Evolutionary conservation across 2,113 vertebrate genomes (phyloP).

Genomic region (Sylvietta virens): DNA sequence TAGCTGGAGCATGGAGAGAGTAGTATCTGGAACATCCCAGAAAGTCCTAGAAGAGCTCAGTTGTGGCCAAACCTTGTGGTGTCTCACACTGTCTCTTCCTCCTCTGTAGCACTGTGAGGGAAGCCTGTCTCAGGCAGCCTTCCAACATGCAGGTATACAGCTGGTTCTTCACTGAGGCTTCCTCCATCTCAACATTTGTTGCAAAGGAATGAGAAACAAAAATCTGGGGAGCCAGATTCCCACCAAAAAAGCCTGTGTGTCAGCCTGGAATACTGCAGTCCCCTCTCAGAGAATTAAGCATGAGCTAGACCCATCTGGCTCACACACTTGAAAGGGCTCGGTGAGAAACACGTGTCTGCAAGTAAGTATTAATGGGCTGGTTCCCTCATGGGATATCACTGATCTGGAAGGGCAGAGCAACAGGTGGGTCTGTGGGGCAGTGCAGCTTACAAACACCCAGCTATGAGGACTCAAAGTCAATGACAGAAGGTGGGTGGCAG

Average conservation of each 20-base stretch:
- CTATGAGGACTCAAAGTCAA: not conserved
- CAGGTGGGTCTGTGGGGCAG: not conserved
- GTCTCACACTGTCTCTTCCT: not conserved
- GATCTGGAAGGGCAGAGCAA: not conserved
- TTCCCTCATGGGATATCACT: not conserved
- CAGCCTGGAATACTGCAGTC: not conserved
- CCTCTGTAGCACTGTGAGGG: not conserved
- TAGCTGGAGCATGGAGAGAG: not conserved
- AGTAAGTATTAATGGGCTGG: too few relatives aligned
- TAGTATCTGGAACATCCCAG: not conserved
- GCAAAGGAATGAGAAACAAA: not conserved
- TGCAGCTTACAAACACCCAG: not conserved
- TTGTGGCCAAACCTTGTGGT: not conserved
- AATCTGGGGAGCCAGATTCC: not conserved
- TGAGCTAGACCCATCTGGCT: not conserved
- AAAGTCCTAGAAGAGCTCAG: not conserved
- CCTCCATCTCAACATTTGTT: not conserved
- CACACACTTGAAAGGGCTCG: not conserved
- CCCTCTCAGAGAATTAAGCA: not conserved
- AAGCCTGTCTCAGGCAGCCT: not conserved
- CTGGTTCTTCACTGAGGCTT: not conserved
- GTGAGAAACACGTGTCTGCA: not conserved
- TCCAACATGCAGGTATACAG: not conserved
- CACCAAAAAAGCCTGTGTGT: rapidly evolving
- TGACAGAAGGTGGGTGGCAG: not conserved